A percentile compares a stretch with the other conserved stretches of the same genome.
These are phyloP conservation scores for Apotomis capreana DNA, from an alignment of 2,888 invertebrate species.

Conservation along the genomic window DNA sequence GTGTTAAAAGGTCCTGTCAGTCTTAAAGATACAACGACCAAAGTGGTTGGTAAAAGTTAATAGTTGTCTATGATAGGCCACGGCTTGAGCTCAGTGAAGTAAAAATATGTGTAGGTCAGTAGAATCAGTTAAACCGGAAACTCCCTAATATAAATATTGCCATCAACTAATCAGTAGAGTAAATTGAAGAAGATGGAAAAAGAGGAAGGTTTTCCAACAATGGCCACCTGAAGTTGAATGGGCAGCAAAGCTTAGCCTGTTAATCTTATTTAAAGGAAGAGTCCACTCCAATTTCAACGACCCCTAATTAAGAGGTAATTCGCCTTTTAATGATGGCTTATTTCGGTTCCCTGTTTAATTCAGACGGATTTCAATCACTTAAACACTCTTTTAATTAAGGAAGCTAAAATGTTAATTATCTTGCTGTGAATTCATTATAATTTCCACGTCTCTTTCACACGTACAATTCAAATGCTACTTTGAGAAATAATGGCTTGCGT, in stretches of 20 bases:
- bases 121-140: no score
- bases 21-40: no score
- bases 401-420: slow-evolving; percentile 36
- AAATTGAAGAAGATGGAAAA: neutral
- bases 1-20: no score
- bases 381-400: slow-evolving; percentile 43
- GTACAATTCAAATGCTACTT: neutral
- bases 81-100: no score
- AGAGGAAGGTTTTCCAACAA: neutral
- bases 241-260: slow-evolving; percentile 32
- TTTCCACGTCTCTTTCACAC: neutral
- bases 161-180: no score
- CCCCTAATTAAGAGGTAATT: slow-evolving; percentile 48
- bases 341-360: slow-evolving; percentile 44
- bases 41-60: no score
- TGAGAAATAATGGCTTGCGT: no score
- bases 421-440: slow-evolving; percentile 24
- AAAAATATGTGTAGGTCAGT: no score
- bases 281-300: slow-evolving; percentile 42
- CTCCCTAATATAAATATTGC: no score
- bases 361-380: slow-evolving; percentile 48
- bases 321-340: slow-evolving; percentile 45
- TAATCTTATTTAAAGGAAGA: slow-evolving; percentile 39
- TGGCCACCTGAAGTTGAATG: slow-evolving; percentile 32
- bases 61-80: no score